phyloP scores from a whole-genome alignment of 1,140 invertebrate species.

The Yoshiicerus persimilis region DNA sequence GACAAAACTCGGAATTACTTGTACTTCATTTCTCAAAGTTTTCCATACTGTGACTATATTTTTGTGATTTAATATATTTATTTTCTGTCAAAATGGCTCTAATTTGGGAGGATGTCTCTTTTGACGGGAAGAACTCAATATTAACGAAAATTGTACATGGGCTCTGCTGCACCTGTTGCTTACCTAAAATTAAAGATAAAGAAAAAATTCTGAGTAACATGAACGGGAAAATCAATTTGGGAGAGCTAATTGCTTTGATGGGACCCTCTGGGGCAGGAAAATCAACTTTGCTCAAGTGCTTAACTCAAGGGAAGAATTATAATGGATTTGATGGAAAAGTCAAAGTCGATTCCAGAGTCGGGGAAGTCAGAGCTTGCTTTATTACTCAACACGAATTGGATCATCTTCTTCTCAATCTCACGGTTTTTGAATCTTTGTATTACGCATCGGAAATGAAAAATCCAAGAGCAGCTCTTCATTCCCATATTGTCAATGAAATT shows the following conservation, averaged over 20 bases:
- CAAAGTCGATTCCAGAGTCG: background rate
- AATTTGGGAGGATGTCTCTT: slow-evolving; percentile 5
- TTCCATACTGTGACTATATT: too few species aligned
- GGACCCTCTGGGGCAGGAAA: slow-evolving; percentile 62
- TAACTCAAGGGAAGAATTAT: background rate
- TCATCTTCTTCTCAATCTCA: slow-evolving; percentile 23
- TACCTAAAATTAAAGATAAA: background rate
- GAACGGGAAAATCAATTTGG: slow-evolving; percentile 50
- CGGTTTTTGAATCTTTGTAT: background rate
- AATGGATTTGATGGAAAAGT: background rate
- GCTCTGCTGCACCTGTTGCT: background rate
- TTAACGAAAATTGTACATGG: background rate
- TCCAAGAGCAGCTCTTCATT: background rate
- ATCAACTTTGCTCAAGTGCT: slow-evolving; percentile 54
- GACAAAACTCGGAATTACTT: too few species aligned
- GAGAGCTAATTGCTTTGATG: slow-evolving; percentile 60
- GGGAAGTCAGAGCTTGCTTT: background rate
- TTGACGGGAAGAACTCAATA: background rate
- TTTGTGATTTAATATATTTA: too few species aligned
- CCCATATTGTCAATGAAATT: background rate
- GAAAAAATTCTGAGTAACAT: slow-evolving; percentile 49
- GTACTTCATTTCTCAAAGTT: too few species aligned
- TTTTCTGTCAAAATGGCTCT: too few species aligned
- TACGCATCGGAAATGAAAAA: slow-evolving; percentile 26
- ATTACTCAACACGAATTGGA: slow-evolving; percentile 28